Conservation (phyloP, 2,797 vertebrate genomes). For the Limosa lapponica region DNA sequence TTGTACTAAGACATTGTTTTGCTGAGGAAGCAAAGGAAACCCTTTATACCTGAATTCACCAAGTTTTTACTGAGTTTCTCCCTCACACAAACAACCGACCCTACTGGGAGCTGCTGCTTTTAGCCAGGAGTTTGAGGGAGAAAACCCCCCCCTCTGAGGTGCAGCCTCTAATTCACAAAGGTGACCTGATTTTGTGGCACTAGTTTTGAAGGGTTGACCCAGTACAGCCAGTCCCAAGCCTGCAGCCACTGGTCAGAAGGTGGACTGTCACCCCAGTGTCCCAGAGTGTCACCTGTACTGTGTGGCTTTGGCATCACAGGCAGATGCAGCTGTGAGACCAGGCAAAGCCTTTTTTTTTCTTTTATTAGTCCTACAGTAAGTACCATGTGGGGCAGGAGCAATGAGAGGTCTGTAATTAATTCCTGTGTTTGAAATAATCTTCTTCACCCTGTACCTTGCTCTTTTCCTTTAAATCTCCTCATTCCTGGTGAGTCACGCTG, state of each 20-base stretch:
- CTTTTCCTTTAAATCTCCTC: not conserved
- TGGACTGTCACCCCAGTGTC: not conserved
- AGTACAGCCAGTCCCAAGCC: not conserved
- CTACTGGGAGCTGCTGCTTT: not conserved
- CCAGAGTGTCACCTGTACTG: not conserved
- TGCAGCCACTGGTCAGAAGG: not conserved
- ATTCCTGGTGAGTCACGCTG: rapidly evolving
- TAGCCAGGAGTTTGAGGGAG: not conserved
- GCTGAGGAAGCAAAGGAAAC: not conserved
- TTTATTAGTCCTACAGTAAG: not conserved
- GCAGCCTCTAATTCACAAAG: not conserved
- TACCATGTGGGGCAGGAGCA: rapidly evolving
- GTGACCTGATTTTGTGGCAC: not conserved
- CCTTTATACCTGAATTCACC: not conserved
- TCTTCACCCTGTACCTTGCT: not conserved
- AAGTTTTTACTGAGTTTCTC: not conserved
- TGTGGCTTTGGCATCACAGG: not conserved
- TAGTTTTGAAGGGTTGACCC: not conserved
- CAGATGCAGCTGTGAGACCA: not conserved
- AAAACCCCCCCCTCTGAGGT: rapidly evolving
- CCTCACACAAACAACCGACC: not conserved
- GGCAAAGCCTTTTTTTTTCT: not conserved
- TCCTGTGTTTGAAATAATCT: not conserved
- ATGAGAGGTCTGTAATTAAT: not conserved
- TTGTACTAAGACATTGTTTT: not conserved